Evolutionary conservation across 2,113 vertebrate species (phyloP), one percentile per base, ranked within the genome.

Genomic region (Coracopsis vasa): DNA sequence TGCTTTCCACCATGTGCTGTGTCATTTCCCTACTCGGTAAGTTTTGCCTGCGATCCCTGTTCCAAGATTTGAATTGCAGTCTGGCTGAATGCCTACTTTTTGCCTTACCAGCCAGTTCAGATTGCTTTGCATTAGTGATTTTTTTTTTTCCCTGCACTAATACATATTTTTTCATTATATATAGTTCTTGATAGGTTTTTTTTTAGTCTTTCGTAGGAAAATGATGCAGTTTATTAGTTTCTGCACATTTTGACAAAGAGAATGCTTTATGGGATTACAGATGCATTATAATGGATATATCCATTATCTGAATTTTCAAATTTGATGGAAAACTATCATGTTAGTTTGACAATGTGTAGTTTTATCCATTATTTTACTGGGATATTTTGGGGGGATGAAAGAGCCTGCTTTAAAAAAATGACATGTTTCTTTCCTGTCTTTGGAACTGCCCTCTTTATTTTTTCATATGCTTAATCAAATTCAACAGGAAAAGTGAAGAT

Each of bases 31-130:
- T 70, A 6, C 79, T 82, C 0, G 0, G 6, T 95, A 53, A 27
- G 23, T 86, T 90, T 86, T 53, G 45, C 80, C 60, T 77, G 42
- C 1, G 3, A 33, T 86, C 24, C 12, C 12, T 33, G 27, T 88
- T 93, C 58, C 75, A 88, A 37, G 75, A 44, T 80, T 29, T 70
- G 60, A 69, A 41, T 86, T 95, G 77, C 48, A 67, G n/a, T 42
- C 58, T 96, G 85, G 72, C 92, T 81, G 74, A 77, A 66, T 82
- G 90, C 84, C 65, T 80, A 2, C 33, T 90, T 48, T 73, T 92
- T 80, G 85, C 92, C 60, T 80, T 62, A 64, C 71, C 75, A 91
- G 70, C 33, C n/a, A 74, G 3, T 73, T 93, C 29, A 70, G n/a
- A 70, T 62, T 60, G 41, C 45, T 64, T 75, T 66, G 73, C 53